Base-by-base conservation (phyloP, 1,140 invertebrate species). In the Goniozus legneri region DNA sequence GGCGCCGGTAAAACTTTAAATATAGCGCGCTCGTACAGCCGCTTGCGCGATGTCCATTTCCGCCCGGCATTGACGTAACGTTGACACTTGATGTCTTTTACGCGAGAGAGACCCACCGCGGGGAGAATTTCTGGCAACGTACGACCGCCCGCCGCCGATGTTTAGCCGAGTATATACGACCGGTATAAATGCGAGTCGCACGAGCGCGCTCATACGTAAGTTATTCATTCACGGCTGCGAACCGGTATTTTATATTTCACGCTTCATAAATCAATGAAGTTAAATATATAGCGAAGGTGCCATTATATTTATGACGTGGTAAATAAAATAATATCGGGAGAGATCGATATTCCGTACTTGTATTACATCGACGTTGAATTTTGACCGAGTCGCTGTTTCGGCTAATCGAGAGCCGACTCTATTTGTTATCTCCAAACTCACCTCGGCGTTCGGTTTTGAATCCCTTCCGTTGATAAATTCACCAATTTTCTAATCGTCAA, bases 91-190 rank as follows among this genome's bases (percentile, higher is more conserved):
- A 27, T 27, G 31, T 51, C 47, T 54, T n/a, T 54, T 54, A 54
- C 40, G 41, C 35, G 10, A 45, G 44, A 47, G 55, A 46, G n/a
- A 51, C 37, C 52, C 37, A 16, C n/a, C n/a, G n/a, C n/a, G n/a
- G n/a, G n/a, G 47, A 30, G 54, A 33, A 46, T 48, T 58, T 59
- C 44, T 59, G 57, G 55, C 57, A 54, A 44, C 22, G 3, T 15
- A 20, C 33, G 13, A 34, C 7, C 31, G 3, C 10, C 1, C 0
- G n/a, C n/a, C 12, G 24, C 24, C n/a, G 10, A 27, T 27, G 10
- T 27, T 27, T 27, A 27, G 24, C 24, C 24, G 10, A 27, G 24
- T 27, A 10, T 27, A 6, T 10, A n/a, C n/a, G n/a, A 27, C 10
- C 24, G 24, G 24, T 10, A 27, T 27, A 27, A 27, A 27, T n/a